Base-by-base conservation (phyloP, 2,888 invertebrate species). In the Cryptocheilus praepositus region DNA sequence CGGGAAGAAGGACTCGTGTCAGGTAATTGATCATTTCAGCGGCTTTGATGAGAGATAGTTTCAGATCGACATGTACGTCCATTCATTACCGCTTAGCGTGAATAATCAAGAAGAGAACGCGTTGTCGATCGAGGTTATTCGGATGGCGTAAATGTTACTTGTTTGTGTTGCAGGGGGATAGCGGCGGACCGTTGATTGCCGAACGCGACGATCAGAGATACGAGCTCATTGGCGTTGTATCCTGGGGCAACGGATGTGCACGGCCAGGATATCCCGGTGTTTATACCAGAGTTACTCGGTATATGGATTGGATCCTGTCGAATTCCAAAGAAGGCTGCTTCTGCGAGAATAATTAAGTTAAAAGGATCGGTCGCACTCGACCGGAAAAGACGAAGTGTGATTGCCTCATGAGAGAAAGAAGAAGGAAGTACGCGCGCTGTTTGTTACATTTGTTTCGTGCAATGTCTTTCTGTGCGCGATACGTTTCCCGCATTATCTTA, bases 241-340 rank as follows among this genome's bases (percentile, higher is more conserved):
- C 96, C 0, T 96, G 96, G 96, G 96, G 96, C 43, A 95, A 96
- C 84, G 96, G 96, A 21, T 96, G 96, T 85, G 96, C 95, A 0
- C 91, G 96, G 70, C 92, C 93, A 7, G 95, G 95, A 16, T 96
- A 95, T 88, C 95, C 95, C 0, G 96, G 96, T 0, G 95, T 96
- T 0, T 96, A 96, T 87, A 95, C 95, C 0, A 90, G 96, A 74
- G 93, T 96, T 45, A 94, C 94, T n/a, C 92, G 93, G 79, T 96
- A 95, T 88, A 87, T 96, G 59, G 92, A 93, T 79, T 96, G 96
- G 96, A 95, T 96, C 76, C 89, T 91, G 71, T 93, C 93, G 73
- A 94, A 96, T 85, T 92, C 95, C 1, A 91, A 91, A 80, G 96
- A 96, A 82, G 95, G 94, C 54, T 96, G 96, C 86, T 96, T 94